phyloP scores from a whole-genome alignment of 2,797 vertebrate genomes.

The Mallotus villosus region DNA sequence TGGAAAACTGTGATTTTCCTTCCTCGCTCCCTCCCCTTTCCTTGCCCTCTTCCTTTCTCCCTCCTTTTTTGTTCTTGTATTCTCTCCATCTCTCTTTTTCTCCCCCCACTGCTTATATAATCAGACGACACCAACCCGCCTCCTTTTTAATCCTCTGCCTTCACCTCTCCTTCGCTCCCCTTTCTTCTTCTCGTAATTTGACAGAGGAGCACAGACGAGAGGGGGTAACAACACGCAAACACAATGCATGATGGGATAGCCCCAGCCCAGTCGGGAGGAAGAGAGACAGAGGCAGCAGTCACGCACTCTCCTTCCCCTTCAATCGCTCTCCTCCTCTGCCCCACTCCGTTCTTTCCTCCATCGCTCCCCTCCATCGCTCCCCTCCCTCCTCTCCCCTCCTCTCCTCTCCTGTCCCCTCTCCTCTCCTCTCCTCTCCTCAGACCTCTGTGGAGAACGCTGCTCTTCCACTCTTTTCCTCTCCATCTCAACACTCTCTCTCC shows the following conservation, averaged over 20 bases:
- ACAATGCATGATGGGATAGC: conserved; percentile 8
- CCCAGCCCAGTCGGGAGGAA: background rate
- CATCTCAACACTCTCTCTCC: too few relatives aligned
- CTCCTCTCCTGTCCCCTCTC: conserved; percentile 34
- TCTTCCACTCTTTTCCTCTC: conserved; percentile 1
- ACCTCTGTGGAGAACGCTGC: too few relatives aligned
- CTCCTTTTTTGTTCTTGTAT: background rate
- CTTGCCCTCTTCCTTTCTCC: conserved; percentile 4
- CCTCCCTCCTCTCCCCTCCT: conserved; percentile 23
- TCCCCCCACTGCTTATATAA: conserved; percentile 22
- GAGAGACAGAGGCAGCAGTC: background rate
- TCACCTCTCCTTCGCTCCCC: too few relatives aligned
- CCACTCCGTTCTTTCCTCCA: background rate
- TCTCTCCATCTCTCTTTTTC: conserved; percentile 1
- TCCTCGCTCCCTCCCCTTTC: background rate
- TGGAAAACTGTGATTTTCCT: conserved; percentile 13
- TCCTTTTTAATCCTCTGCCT: too few relatives aligned
- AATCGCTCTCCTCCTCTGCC: background rate
- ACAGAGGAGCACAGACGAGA: background rate
- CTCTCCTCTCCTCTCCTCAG: background rate
- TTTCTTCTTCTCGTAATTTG: background rate
- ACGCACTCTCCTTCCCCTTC: background rate
- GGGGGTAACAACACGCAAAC: background rate
- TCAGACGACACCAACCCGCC: too few relatives aligned
- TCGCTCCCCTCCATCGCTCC: background rate